Conservation (phyloP, 2,888 invertebrate species). For the Desoria tigrina region DNA sequence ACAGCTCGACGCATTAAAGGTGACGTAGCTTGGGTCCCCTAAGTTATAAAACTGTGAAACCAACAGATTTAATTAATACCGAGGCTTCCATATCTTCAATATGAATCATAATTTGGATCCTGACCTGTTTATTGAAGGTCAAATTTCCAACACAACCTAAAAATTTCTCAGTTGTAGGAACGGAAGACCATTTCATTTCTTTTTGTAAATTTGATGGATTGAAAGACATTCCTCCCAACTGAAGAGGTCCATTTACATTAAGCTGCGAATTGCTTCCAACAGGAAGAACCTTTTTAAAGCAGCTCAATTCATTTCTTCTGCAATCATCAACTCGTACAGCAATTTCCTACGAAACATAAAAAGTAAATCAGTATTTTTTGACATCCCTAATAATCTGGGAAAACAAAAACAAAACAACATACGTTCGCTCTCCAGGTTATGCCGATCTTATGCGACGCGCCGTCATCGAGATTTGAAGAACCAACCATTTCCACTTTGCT, state of each 20-base stretch:
- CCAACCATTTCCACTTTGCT: constrained; percentile 69
- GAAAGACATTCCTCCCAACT: constrained; percentile 63
- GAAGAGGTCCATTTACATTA: constrained; percentile 83
- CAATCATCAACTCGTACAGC: constrained; percentile 51
- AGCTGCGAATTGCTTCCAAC: constrained; percentile 72
- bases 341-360: constrained; percentile 35
- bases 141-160: constrained; percentile 89
- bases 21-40: constrained; percentile 71
- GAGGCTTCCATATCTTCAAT: neutral
- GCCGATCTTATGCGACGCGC: constrained; percentile 83
- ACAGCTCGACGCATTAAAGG: constrained; percentile 73
- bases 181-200: constrained; percentile 41
- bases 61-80: constrained; percentile 24
- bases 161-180: constrained; percentile 72
- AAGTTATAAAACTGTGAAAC: constrained; percentile 77
- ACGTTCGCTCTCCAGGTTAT: constrained; percentile 63
- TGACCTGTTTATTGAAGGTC: constrained; percentile 74
- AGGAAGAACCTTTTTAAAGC: constrained; percentile 56
- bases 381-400: neutral
- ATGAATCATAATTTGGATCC: constrained; percentile 42
- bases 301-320: constrained; percentile 36
- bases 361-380: neutral
- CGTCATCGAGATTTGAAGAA: constrained; percentile 72
- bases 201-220: constrained; percentile 37
- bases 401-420: no score